These are phyloP conservation scores for Sebastes iracundus DNA, from an alignment of 2,797 vertebrate genomes.

Conservation along the genomic window DNA sequence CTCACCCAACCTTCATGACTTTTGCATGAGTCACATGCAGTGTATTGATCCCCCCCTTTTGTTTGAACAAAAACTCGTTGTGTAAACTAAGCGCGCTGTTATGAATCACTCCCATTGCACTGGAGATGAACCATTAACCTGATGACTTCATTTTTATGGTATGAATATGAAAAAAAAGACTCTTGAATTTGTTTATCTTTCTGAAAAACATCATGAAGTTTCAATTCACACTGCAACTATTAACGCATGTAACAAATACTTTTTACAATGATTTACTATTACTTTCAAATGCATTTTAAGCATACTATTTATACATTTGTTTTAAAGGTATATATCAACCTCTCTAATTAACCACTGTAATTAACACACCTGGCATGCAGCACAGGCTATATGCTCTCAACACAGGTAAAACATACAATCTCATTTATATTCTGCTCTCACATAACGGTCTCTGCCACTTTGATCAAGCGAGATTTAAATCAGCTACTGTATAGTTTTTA, in stretches of 20 bases:
- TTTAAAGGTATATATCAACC: neutral
- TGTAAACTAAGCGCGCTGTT: neutral
- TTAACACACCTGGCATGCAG: neutral
- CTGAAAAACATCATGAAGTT: neutral
- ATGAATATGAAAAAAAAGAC: neutral
- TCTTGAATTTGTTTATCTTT: neutral
- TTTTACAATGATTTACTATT: neutral
- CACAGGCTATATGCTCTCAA: neutral
- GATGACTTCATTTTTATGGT: neutral
- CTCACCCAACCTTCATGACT: neutral
- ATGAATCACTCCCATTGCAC: neutral
- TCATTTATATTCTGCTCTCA: neutral
- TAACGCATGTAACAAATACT: neutral
- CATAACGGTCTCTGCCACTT: neutral
- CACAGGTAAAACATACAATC: neutral
- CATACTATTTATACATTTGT: neutral
- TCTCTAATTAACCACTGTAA: neutral
- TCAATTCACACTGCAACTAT: neutral
- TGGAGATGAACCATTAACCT: neutral
- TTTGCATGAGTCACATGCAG: neutral
- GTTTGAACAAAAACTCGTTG: neutral
- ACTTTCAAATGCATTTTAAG: neutral
- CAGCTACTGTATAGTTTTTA: too few species aligned
- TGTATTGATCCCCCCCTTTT: neutral
- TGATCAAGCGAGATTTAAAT: neutral